A percentile compares a stretch with the other conserved stretches of the same genome.
phyloP scores from a whole-genome alignment of 2,888 invertebrate species.

The Artemia sinica region DNA sequence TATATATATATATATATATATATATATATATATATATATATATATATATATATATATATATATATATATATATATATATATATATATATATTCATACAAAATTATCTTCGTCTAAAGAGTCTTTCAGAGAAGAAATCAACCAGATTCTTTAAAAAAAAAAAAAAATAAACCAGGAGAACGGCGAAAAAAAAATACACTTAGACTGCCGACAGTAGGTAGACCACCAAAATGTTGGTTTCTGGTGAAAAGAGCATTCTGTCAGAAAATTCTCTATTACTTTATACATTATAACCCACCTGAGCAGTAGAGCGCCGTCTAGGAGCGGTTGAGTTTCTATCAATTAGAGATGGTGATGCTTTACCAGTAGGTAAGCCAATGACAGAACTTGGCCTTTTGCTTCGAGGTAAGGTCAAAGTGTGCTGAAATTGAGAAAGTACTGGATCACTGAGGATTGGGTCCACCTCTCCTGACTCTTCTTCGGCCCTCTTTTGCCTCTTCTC shows the following conservation, averaged over 20 bases:
- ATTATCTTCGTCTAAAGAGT: too few species aligned
- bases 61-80: too few species aligned
- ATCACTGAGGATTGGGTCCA: constrained; percentile 27
- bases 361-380: constrained; percentile 16
- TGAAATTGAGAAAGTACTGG: constrained; percentile 32
- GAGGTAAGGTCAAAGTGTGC: constrained; percentile 34
- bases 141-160: not conserved
- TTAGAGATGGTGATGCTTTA: not conserved
- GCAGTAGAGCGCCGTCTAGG: not conserved
- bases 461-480: constrained; percentile 16
- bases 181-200: constrained; percentile 4
- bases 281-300: not conserved
- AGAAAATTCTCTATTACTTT: too few species aligned
- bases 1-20: too few species aligned
- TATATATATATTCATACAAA: too few species aligned
- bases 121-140: not conserved
- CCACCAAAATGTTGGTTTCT: too few species aligned
- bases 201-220: not conserved
- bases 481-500: constrained; percentile 52
- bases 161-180: not conserved
- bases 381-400: constrained; percentile 27
- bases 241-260: too few species aligned
- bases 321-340: not conserved
- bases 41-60: too few species aligned
- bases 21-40: too few species aligned